A percentile compares a stretch with the other conserved stretches of the same genome.
phyloP scores from a whole-genome alignment of 1,140 invertebrate genomes.

The Caenorhabditis latens region DNA sequence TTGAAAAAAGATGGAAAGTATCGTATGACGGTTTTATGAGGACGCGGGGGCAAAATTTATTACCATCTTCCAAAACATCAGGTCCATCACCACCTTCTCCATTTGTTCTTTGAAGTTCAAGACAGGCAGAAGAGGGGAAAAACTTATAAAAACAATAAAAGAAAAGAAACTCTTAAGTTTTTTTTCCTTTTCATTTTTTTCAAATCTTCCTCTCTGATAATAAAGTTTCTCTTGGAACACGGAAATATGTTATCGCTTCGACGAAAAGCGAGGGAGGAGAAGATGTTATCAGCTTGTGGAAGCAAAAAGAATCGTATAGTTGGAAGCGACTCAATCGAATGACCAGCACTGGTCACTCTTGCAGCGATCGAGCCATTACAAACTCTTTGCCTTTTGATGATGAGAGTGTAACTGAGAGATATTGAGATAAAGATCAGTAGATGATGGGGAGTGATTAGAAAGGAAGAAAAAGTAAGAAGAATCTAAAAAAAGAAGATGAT shows the following conservation, averaged over 20 bases:
- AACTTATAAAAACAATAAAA: background rate
- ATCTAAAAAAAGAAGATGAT: background rate
- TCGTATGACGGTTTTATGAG: too few species aligned
- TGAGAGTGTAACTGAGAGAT: constrained; percentile 36
- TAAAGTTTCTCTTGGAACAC: constrained; percentile 37
- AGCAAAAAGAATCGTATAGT: constrained; percentile 51
- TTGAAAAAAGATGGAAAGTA: too few species aligned
- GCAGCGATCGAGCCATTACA: constrained; percentile 4
- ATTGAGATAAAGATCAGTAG: background rate
- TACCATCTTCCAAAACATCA: too few species aligned
- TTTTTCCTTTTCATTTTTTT: background rate
- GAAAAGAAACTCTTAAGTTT: too few species aligned
- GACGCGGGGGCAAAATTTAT: too few species aligned
- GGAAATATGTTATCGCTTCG: constrained; percentile 42
- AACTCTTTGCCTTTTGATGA: constrained; percentile 33
- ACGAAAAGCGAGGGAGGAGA: constrained; percentile 48
- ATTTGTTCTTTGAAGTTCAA: too few species aligned
- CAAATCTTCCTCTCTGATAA: background rate
- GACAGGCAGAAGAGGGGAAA: too few species aligned
- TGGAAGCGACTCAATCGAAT: background rate
- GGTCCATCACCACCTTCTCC: too few species aligned
- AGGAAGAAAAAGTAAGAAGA: background rate
- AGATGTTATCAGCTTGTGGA: constrained; percentile 45
- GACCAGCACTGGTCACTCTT: constrained; percentile 35
- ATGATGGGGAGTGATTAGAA: background rate